phyloP scores from a whole-genome alignment of 2,113 vertebrate genomes.

The Silurus asotus region DNA sequence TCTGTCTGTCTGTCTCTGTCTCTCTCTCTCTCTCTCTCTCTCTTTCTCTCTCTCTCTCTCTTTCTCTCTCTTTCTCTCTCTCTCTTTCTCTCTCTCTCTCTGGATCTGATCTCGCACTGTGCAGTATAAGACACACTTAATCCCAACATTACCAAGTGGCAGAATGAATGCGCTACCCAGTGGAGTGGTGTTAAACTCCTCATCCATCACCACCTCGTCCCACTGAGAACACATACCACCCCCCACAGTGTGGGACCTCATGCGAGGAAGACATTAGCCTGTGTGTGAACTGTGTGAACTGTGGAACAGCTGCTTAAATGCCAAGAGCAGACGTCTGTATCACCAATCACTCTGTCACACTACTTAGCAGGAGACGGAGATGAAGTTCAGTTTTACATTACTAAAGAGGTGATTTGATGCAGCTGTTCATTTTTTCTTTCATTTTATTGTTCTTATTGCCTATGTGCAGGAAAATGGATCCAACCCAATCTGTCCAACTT shows the following conservation, averaged over 20 bases:
- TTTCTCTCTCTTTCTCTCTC: constrained; percentile 13
- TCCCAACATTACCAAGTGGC: background rate
- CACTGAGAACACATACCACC: background rate
- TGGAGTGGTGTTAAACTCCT: background rate
- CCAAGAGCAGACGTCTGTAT: constrained; percentile 7
- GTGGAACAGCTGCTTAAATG: constrained; percentile 31
- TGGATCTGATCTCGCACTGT: background rate
- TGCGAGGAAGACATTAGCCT: constrained; percentile 36
- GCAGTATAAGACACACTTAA: background rate
- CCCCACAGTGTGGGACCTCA: constrained; percentile 23
- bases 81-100: background rate
- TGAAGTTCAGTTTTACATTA: background rate
- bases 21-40: background rate
- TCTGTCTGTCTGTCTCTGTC: constrained; percentile 9
- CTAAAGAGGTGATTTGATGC: background rate
- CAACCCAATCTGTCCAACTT: background rate
- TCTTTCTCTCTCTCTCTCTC: constrained; percentile 1
- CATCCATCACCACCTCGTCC: constrained; percentile 26
- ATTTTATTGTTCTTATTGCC: background rate
- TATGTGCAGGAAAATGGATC: background rate
- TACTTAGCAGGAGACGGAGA: background rate
- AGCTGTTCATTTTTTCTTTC: background rate
- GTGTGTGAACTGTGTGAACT: constrained; percentile 18
- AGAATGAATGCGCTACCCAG: background rate
- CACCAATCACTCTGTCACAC: constrained; percentile 17